Evolutionary conservation across 2,888 invertebrate genomes (phyloP).

Genomic region (Drosophila tanythrix): DNA sequence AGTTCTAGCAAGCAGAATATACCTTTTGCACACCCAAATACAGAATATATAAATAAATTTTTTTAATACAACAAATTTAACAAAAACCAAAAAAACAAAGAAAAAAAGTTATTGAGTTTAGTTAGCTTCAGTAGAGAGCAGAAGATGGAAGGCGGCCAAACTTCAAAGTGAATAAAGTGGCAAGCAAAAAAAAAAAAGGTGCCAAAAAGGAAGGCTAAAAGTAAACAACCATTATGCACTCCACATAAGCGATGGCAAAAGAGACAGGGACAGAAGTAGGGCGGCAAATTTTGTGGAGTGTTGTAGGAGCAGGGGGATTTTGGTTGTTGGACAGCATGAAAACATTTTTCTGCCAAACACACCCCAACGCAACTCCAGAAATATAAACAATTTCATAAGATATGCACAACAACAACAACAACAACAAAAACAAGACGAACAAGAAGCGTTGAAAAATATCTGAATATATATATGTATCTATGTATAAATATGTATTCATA

Average conservation of each 20-base stretch:
- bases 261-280: constrained; percentile 2
- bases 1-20: neutral
- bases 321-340: constrained; percentile 67
- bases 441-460: constrained; percentile 68
- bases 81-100: constrained; percentile 16
- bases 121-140: constrained; percentile 48
- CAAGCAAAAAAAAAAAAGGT: constrained; percentile 20
- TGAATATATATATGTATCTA: constrained; percentile 58
- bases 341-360: constrained; percentile 66
- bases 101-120: constrained; percentile 49
- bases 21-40: neutral
- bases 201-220: constrained; percentile 61
- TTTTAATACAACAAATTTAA: constrained; percentile 23
- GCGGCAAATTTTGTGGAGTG: constrained; percentile 13
- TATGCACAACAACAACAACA: constrained; percentile 59
- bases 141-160: constrained; percentile 42
- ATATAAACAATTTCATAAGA: constrained; percentile 81
- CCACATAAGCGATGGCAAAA: constrained; percentile 60
- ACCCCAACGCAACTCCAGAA: constrained; percentile 46
- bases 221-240: constrained; percentile 80
- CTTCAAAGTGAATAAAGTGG: constrained; percentile 75
- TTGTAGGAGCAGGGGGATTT: constrained; percentile 44
- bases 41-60: constrained; percentile 41
- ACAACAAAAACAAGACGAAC: constrained; percentile 22
- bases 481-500: constrained; percentile 6